Evolutionary conservation across 2,797 vertebrate genomes (phyloP).

Genomic region (Pangasius sanitwongsei): DNA sequence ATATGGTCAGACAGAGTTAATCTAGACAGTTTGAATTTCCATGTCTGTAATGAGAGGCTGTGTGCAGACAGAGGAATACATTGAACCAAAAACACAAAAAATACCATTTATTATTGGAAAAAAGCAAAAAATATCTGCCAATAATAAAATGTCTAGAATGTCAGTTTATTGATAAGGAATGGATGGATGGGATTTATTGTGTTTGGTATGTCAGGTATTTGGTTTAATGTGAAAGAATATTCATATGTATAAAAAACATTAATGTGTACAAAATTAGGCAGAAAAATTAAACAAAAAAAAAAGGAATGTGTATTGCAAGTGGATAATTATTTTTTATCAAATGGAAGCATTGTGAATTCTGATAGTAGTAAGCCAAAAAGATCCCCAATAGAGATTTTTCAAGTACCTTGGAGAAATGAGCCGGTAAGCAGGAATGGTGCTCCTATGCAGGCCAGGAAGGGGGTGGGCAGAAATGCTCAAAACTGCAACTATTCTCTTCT

Average conservation of each 20-base stretch:
- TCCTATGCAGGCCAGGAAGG: background rate
- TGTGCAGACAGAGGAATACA: background rate
- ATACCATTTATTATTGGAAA: background rate
- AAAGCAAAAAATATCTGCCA: background rate
- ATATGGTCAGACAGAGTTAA: slow-evolving; percentile 19
- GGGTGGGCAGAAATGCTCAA: background rate
- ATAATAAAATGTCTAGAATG: background rate
- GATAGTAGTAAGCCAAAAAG: background rate
- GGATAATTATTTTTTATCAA: background rate
- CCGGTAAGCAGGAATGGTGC: background rate
- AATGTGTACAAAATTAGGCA: background rate
- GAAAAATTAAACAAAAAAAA: background rate
- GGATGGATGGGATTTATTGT: background rate
- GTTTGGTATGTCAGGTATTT: too few relatives aligned
- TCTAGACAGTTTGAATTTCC: slow-evolving; percentile 29
- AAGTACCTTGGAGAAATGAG: background rate
- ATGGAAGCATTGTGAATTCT: background rate
- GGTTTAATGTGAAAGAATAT: background rate
- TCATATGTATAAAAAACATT: background rate
- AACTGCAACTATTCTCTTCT: background rate
- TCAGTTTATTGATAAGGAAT: background rate
- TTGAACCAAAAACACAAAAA: background rate
- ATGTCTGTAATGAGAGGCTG: background rate
- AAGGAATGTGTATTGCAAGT: background rate
- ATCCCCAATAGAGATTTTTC: background rate